Evolutionary conservation across 2,888 invertebrate species (phyloP).

Genomic region (Actias luna): DNA sequence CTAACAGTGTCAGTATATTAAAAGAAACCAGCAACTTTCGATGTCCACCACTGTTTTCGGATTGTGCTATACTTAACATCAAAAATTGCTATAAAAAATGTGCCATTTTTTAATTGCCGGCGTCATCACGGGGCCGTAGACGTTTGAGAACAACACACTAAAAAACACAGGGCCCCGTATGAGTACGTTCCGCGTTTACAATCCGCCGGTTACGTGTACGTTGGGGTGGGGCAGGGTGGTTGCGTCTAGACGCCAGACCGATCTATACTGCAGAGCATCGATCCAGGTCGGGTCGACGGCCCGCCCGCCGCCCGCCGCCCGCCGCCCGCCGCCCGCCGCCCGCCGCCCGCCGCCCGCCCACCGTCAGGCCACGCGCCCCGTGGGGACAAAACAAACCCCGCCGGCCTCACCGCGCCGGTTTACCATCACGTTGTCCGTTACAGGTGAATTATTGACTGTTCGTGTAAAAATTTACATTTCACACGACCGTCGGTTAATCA

Average conservation of each 20-base stretch:
- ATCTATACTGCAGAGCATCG: conserved; percentile 56
- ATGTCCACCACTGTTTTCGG: too few species aligned
- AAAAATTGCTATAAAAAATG: too few species aligned
- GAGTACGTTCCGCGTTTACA: conserved; percentile 13
- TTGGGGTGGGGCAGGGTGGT: conserved; percentile 12
- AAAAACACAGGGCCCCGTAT: conserved; percentile 1
- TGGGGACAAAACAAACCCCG: conserved; percentile 18
- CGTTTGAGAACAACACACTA: neutral
- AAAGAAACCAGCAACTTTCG: too few species aligned
- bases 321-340: conserved; percentile 44
- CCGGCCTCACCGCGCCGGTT: conserved; percentile 5
- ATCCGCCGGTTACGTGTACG: conserved; percentile 11
- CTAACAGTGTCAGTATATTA: too few species aligned
- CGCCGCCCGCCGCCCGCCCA: conserved; percentile 13
- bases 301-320: conserved; percentile 40
- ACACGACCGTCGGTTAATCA: too few species aligned
- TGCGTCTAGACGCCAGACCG: conserved; percentile 76
- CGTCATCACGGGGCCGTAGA: neutral
- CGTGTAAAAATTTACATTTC: neutral
- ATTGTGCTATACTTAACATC: too few species aligned
- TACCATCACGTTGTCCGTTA: conserved; percentile 18
- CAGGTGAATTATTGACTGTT: conserved; percentile 15
- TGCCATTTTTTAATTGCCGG: too few species aligned
- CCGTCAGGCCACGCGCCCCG: conserved; percentile 20
- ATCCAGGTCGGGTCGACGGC: conserved; percentile 13